These are phyloP conservation scores for Dendrocincla fuliginosa DNA, from an alignment of 2,797 vertebrate genomes.

Conservation along the genomic window DNA sequence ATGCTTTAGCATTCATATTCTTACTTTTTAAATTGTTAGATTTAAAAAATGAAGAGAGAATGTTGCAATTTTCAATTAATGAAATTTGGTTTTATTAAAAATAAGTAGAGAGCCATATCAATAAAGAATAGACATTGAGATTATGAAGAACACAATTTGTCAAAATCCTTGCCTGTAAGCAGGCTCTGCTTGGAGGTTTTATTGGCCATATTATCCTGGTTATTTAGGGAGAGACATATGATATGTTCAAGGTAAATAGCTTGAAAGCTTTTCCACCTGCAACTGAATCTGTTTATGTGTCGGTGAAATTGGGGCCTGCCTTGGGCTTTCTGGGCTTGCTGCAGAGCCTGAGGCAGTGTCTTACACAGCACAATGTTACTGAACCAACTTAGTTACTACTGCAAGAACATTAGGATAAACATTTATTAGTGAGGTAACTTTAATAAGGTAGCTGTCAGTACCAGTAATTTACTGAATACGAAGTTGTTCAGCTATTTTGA, in stretches of 20 bases:
- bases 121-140: conserved; percentile 32
- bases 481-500: neutral
- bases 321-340: conserved; percentile 42
- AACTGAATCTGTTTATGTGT: conserved; percentile 43
- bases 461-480: neutral
- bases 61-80: conserved; percentile 44
- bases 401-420: conserved; percentile 25
- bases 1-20: neutral
- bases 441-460: conserved; percentile 34
- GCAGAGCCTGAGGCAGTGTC: conserved; percentile 64
- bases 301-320: neutral
- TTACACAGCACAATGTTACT: conserved; percentile 21
- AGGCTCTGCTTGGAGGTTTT: conserved; percentile 33
- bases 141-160: conserved; percentile 4
- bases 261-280: conserved; percentile 67
- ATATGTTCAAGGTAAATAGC: conserved; percentile 58
- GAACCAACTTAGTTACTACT: conserved; percentile 11
- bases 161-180: conserved; percentile 24
- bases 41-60: conserved; percentile 1
- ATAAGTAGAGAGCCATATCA: neutral
- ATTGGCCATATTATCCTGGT: conserved; percentile 9
- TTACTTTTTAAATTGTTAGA: neutral
- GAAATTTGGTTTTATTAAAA: conserved; percentile 43
- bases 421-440: neutral
- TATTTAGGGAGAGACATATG: conserved; percentile 46